A percentile compares a stretch with the other conserved stretches of the same genome.
Evolutionary conservation across 2,888 invertebrate genomes (phyloP).

Genomic region (Campoplex nolae): DNA sequence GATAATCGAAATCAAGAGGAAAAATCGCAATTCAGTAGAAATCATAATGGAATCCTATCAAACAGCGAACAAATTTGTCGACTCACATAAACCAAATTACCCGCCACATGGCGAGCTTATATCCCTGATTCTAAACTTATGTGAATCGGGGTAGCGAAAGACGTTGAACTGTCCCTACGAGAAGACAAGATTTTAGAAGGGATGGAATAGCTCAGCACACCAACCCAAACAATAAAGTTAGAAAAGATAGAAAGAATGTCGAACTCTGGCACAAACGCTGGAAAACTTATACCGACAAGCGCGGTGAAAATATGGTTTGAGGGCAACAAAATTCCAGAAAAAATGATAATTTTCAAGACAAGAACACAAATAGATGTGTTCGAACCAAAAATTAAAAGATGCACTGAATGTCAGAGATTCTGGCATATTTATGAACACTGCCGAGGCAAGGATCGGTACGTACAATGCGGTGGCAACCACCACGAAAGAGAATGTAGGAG

Average conservation of each 20-base stretch:
- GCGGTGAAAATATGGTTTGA: slow-evolving; percentile 24
- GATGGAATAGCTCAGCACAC: slow-evolving; percentile 13
- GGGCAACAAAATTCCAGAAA: background rate
- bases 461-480: background rate
- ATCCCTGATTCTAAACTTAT: slow-evolving; percentile 15
- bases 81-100: background rate
- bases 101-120: slow-evolving; percentile 3
- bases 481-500: slow-evolving; percentile 15
- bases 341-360: background rate
- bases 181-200: slow-evolving; percentile 29
- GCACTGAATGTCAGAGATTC: slow-evolving; percentile 23
- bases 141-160: slow-evolving; percentile 1
- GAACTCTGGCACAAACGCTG: background rate
- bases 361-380: background rate
- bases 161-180: background rate
- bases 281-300: background rate
- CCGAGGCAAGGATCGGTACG: background rate
- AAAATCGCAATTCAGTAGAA: slow-evolving; percentile 14
- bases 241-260: background rate
- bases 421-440: slow-evolving; percentile 26
- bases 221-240: background rate
- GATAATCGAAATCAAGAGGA: slow-evolving; percentile 17
- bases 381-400: slow-evolving; percentile 21
- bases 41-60: background rate
- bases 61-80: slow-evolving; percentile 16